phyloP scores from a whole-genome alignment of 2,113 vertebrate species.

The Desmodus rotundus region DNA sequence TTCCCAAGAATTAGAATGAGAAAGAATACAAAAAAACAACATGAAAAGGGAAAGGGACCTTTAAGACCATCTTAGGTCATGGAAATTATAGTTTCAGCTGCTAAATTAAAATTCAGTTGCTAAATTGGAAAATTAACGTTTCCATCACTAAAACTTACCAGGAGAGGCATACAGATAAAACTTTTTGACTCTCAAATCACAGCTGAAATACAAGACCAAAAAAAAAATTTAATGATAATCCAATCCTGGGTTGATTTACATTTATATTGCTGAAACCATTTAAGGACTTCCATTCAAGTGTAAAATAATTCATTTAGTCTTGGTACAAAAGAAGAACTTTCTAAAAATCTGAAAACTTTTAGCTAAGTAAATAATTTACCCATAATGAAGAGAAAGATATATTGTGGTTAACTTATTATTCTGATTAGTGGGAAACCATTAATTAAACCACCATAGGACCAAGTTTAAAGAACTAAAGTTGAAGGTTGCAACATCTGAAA shows the following conservation, averaged over 20 bases:
- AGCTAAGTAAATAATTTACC: constrained; percentile 30
- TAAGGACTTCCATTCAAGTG: constrained; percentile 3
- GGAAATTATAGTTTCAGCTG: background rate
- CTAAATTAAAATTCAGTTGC: background rate
- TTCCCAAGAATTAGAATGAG: background rate
- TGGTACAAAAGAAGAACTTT: background rate
- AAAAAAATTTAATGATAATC: background rate
- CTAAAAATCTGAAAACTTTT: background rate
- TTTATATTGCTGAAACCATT: background rate
- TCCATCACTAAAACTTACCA: background rate
- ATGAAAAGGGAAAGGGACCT: background rate
- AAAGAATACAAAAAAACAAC: background rate
- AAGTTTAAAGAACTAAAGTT: background rate
- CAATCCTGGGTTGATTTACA: background rate
- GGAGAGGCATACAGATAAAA: background rate
- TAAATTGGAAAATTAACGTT: too few relatives aligned
- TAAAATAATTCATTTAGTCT: constrained; percentile 47
- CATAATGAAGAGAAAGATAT: background rate
- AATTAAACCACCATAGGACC: background rate
- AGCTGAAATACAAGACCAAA: background rate
- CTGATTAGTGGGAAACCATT: background rate
- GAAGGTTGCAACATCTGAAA: background rate
- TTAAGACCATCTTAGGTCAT: background rate
- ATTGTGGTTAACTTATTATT: background rate
- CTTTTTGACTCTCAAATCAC: background rate